These are phyloP conservation scores for Xestia ashworthii DNA, from an alignment of 2,888 invertebrate species.

Conservation along the genomic window DNA sequence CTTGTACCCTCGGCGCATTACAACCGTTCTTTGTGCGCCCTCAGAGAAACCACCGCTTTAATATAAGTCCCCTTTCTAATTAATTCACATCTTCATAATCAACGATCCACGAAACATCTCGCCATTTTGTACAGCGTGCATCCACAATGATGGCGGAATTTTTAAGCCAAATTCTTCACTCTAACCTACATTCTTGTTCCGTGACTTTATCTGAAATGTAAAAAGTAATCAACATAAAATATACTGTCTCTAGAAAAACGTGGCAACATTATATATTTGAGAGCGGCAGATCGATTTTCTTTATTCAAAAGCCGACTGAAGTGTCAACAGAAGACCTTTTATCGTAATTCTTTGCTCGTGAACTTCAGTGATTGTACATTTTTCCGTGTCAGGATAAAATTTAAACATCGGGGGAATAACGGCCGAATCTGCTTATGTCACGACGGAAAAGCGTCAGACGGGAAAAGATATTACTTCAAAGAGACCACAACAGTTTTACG, in stretches of 20 bases:
- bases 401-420: conserved; percentile 58
- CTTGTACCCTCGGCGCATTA: conserved; percentile 47
- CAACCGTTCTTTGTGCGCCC: conserved; percentile 48
- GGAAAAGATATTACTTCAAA: conserved; percentile 63
- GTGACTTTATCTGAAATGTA: conserved; percentile 67
- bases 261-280: conserved; percentile 66
- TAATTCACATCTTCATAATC: conserved; percentile 51
- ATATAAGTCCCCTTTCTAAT: conserved; percentile 45
- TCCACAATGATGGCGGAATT: conserved; percentile 22
- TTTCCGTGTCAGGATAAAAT: conserved; percentile 53
- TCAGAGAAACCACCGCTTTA: conserved; percentile 39
- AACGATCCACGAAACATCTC: conserved; percentile 36
- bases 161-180: conserved; percentile 41
- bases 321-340: conserved; percentile 56
- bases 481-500: conserved; percentile 60
- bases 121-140: conserved; percentile 25
- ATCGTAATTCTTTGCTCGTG: conserved; percentile 52
- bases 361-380: conserved; percentile 57
- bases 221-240: conserved; percentile 69
- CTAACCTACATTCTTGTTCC: conserved; percentile 51
- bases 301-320: conserved; percentile 54
- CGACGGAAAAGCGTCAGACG: conserved; percentile 59
- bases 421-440: conserved; percentile 68
- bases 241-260: conserved; percentile 61
- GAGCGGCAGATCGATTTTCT: conserved; percentile 62